Evolutionary conservation across 2,888 invertebrate species (phyloP).

Genomic region (Sphaerophoria rueppellii): DNA sequence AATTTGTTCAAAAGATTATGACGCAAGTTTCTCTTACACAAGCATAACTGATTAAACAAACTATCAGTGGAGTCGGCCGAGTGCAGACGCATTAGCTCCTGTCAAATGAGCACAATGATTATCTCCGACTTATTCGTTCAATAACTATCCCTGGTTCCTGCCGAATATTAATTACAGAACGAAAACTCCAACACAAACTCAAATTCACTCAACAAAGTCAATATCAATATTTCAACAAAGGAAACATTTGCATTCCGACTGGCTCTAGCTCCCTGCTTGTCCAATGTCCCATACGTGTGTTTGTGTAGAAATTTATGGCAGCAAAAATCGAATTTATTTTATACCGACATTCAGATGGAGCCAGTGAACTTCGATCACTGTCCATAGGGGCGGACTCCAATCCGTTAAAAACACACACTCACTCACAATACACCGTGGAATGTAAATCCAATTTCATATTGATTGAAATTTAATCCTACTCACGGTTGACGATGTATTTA

Average conservation of each 20-base stretch:
- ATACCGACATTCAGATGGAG: background rate
- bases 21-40: background rate
- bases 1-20: slow-evolving; percentile 53
- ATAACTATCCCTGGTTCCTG: slow-evolving; percentile 33
- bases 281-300: background rate
- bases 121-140: slow-evolving; percentile 55
- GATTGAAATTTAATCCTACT: slow-evolving; percentile 72
- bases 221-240: slow-evolving; percentile 20
- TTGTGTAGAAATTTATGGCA: too few species aligned
- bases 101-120: slow-evolving; percentile 35
- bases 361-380: too few species aligned
- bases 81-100: background rate
- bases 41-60: background rate
- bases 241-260: background rate
- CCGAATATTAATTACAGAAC: slow-evolving; percentile 46
- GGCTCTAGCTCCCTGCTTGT: background rate
- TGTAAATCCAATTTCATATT: slow-evolving; percentile 72
- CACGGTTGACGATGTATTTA: slow-evolving; percentile 69
- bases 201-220: background rate
- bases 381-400: too few species aligned
- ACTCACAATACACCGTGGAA: slow-evolving; percentile 6
- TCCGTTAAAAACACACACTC: too few species aligned
- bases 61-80: too few species aligned
- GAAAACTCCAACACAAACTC: background rate
- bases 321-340: too few species aligned